Evolutionary conservation across 2,113 vertebrate species (phyloP).

Genomic region (Heliornis fulica): DNA sequence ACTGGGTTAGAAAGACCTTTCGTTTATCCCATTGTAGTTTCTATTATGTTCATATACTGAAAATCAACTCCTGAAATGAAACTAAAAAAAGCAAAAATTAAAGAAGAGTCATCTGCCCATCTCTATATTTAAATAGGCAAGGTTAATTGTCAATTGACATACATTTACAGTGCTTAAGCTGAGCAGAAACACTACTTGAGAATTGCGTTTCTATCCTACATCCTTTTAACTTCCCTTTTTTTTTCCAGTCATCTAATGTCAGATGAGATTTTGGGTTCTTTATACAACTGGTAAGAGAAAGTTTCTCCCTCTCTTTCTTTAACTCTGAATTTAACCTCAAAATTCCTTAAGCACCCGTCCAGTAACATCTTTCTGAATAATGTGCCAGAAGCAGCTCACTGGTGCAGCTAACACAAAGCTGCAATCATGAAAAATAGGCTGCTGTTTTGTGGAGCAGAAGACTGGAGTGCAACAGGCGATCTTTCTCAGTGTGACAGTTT

Average conservation of each 20-base stretch:
- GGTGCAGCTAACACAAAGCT: background rate
- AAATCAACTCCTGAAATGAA: constrained; percentile 37
- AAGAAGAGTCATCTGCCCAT: constrained; percentile 49
- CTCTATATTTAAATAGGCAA: constrained; percentile 53
- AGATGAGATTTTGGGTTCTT: background rate
- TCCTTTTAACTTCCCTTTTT: background rate
- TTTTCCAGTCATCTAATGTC: background rate
- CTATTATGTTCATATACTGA: background rate
- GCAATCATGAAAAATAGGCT: constrained; percentile 34
- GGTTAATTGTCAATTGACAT: constrained; percentile 67
- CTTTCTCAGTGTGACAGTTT: constrained; percentile 33
- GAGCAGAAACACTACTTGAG: constrained; percentile 38
- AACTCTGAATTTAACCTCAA: constrained; percentile 7
- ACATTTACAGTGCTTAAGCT: constrained; percentile 33
- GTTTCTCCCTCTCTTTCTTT: background rate
- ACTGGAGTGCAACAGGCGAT: constrained; percentile 5
- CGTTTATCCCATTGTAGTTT: background rate
- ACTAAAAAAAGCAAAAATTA: constrained; percentile 31
- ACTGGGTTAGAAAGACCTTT: background rate
- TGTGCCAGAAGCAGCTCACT: background rate
- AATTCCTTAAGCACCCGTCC: background rate
- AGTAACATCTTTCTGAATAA: background rate
- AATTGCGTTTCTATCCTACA: background rate
- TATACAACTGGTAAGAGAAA: background rate
- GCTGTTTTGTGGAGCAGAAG: background rate